Conservation (phyloP, 2,888 invertebrate genomes). For the Agrypnus murinus region DNA sequence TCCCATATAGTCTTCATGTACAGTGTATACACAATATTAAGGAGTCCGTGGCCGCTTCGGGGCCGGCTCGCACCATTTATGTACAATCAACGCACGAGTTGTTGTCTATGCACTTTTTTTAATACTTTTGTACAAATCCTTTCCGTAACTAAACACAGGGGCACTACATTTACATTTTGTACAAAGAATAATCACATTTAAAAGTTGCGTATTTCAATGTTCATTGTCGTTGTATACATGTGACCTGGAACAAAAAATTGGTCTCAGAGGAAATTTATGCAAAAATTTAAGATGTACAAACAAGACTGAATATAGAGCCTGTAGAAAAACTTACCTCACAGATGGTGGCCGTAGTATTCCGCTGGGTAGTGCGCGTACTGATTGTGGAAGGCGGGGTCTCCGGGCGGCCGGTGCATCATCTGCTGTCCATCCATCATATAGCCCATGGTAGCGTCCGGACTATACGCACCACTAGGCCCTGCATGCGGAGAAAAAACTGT, state of each 20-base stretch:
- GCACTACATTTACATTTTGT: slow-evolving; percentile 76
- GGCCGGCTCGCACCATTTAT: slow-evolving; percentile 65
- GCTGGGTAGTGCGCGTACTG: slow-evolving; percentile 94
- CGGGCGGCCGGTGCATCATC: slow-evolving; percentile 97
- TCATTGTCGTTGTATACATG: slow-evolving; percentile 71
- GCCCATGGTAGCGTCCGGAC: slow-evolving; percentile 96
- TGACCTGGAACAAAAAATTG: slow-evolving; percentile 65
- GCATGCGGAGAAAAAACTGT: slow-evolving; percentile 94
- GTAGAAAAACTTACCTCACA: slow-evolving; percentile 74
- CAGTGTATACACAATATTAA: slow-evolving; percentile 55
- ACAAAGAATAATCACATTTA: slow-evolving; percentile 79
- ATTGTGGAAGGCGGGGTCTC: slow-evolving; percentile 95
- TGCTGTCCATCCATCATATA: slow-evolving; percentile 99
- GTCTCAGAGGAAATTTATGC: neutral
- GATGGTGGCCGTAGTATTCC: slow-evolving; percentile 95
- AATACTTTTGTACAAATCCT: slow-evolving; percentile 68
- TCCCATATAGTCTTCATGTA: slow-evolving; percentile 61
- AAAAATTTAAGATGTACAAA: too few species aligned
- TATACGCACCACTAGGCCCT: slow-evolving; percentile 96
- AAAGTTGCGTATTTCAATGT: slow-evolving; percentile 72
- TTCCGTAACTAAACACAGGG: slow-evolving; percentile 71
- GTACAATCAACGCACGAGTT: slow-evolving; percentile 68
- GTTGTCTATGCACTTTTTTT: slow-evolving; percentile 57
- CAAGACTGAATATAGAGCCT: too few species aligned
- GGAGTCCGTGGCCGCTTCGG: slow-evolving; percentile 64